These are phyloP conservation scores for Pseudomyrmex pallidus DNA, from an alignment of 1,140 invertebrate species.

Conservation along the genomic window DNA sequence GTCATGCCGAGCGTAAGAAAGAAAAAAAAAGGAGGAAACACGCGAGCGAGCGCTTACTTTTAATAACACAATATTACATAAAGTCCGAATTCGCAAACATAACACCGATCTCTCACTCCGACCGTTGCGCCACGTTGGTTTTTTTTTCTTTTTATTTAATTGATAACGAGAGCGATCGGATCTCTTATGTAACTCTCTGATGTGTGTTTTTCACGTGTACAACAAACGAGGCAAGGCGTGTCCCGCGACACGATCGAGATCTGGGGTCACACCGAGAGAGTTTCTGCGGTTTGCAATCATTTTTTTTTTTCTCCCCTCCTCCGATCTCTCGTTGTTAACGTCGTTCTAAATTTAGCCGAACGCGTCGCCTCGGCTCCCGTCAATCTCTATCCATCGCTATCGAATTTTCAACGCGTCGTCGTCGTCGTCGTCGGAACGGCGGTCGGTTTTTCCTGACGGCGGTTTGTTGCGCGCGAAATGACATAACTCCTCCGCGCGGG, in stretches of 20 bases:
- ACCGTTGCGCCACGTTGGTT: too few species aligned
- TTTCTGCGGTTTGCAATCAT: background rate
- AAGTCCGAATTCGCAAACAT: too few species aligned
- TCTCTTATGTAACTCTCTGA: background rate
- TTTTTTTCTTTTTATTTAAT: background rate
- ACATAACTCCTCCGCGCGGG: conserved; percentile 37
- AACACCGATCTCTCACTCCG: background rate
- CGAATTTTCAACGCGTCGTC: background rate
- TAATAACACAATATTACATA: too few species aligned
- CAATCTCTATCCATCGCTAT: background rate
- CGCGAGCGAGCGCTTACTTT: too few species aligned
- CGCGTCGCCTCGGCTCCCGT: background rate
- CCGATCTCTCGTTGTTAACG: background rate
- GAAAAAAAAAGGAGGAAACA: too few species aligned
- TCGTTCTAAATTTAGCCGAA: conserved; percentile 27
- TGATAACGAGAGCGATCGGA: background rate
- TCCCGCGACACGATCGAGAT: background rate
- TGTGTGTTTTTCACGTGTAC: background rate
- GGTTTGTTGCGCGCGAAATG: conserved; percentile 11
- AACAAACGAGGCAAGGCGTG: background rate
- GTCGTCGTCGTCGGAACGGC: background rate
- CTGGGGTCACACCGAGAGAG: background rate
- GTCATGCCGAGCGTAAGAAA: too few species aligned
- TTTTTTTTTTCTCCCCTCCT: too few species aligned
- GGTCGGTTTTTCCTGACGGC: background rate